Evolutionary conservation across 2,113 vertebrate genomes (phyloP).

Genomic region (Rynchops niger): DNA sequence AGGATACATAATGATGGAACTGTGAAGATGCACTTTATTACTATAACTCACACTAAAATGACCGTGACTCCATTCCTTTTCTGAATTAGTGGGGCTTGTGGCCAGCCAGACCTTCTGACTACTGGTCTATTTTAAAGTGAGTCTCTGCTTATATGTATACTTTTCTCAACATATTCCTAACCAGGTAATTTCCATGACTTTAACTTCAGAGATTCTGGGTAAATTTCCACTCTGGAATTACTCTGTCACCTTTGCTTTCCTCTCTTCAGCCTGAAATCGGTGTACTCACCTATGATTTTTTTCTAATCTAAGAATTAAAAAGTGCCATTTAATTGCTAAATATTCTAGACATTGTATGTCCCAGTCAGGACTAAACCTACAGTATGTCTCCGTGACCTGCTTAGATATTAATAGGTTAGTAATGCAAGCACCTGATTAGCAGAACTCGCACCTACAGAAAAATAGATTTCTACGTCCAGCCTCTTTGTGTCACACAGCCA

Average conservation of each 20-base stretch:
- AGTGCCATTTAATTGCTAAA: background rate
- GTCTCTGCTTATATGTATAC: background rate
- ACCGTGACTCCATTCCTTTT: background rate
- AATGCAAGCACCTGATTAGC: background rate
- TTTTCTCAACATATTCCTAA: background rate
- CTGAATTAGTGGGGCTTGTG: background rate
- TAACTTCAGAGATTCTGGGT: background rate
- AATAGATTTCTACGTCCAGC: background rate
- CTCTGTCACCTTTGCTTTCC: background rate
- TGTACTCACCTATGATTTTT: background rate
- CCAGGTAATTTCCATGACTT: background rate
- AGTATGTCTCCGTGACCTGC: background rate
- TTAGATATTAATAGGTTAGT: background rate
- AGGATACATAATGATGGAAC: background rate
- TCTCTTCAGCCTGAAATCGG: background rate
- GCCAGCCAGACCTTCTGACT: background rate
- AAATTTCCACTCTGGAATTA: background rate
- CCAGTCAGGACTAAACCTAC: background rate
- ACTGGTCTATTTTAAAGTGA: background rate
- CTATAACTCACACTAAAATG: background rate
- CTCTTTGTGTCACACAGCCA: background rate
- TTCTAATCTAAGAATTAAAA: background rate
- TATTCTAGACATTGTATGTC: background rate
- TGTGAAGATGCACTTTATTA: background rate
- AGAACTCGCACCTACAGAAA: background rate